Evolutionary conservation across 2,113 vertebrate genomes (phyloP).

Genomic region (Phainopepla nitens): DNA sequence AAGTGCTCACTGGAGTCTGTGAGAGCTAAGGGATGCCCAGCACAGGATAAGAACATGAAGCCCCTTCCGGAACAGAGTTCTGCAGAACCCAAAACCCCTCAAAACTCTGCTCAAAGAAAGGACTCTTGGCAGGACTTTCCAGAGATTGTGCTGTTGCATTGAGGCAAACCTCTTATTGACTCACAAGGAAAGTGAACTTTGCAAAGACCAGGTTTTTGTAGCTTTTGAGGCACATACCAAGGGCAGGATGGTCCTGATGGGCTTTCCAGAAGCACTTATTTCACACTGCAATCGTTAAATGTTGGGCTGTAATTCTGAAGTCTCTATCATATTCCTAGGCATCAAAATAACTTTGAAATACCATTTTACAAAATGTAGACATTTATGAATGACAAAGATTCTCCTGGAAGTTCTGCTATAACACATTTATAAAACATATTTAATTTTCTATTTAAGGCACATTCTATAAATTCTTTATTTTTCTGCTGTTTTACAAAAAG

Average conservation of each 20-base stretch:
- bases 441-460: background rate
- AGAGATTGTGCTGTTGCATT: background rate
- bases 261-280: background rate
- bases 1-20: background rate
- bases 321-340: background rate
- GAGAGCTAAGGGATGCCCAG: background rate
- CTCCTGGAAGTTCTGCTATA: background rate
- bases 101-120: background rate
- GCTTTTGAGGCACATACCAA: background rate
- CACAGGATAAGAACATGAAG: background rate
- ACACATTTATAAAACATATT: background rate
- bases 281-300: background rate
- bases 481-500: background rate
- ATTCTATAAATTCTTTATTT: background rate
- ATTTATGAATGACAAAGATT: background rate
- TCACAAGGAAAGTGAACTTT: background rate
- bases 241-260: background rate
- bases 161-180: background rate
- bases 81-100: background rate
- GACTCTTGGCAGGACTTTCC: background rate
- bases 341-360: background rate
- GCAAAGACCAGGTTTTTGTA: background rate
- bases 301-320: background rate
- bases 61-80: background rate
- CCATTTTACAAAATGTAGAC: background rate